These are phyloP conservation scores for Caenorhabditis briggsae DNA, from an alignment of 1,140 invertebrate species.

Conservation along the genomic window DNA sequence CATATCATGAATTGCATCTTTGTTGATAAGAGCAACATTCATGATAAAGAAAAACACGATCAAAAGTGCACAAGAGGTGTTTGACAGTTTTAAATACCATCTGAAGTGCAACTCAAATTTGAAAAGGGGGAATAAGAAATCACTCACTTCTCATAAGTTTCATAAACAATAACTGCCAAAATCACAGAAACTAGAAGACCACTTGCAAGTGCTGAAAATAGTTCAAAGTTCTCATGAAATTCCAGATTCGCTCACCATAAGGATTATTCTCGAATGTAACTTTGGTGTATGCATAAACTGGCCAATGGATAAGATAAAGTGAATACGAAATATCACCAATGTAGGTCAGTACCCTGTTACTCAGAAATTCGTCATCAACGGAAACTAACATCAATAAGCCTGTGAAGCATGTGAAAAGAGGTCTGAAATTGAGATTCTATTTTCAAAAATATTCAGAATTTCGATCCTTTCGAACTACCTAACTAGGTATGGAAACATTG, in stretches of 20 bases:
- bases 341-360: conserved; percentile 5
- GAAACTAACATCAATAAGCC: conserved; percentile 31
- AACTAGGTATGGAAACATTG: not conserved
- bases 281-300: conserved; percentile 24
- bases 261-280: conserved; percentile 7
- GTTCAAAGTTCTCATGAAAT: not conserved
- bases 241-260: not conserved
- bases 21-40: conserved; percentile 27
- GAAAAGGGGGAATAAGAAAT: not conserved
- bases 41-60: not conserved
- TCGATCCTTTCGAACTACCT: not conserved
- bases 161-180: conserved; percentile 2
- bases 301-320: conserved; percentile 45
- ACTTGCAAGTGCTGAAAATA: not conserved
- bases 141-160: conserved; percentile 26
- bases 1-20: conserved; percentile 35
- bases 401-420: conserved; percentile 9
- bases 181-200: not conserved
- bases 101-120: not conserved
- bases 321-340: conserved; percentile 40
- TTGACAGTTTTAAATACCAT: conserved; percentile 28
- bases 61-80: conserved; percentile 10
- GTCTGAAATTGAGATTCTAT: not conserved
- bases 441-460: not conserved
- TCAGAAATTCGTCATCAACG: not conserved